A percentile compares a stretch with the other conserved stretches of the same genome.
Evolutionary conservation across 2,797 vertebrate species (phyloP).

Genomic region (Bovichtus diacanthus): DNA sequence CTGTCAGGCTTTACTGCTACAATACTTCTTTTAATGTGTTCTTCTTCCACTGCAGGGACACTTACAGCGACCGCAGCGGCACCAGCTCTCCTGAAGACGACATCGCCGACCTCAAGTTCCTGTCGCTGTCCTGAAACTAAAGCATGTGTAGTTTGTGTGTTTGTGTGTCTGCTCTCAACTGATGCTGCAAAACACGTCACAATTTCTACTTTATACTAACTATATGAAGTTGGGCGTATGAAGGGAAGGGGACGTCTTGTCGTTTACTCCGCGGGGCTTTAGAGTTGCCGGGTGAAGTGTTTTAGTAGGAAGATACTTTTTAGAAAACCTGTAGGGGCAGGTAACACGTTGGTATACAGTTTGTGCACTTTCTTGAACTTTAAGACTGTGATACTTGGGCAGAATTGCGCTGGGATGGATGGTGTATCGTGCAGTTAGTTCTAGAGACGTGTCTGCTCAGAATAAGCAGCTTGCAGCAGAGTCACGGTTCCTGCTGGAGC

Average conservation of each 20-base stretch:
- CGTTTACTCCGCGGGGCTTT: too few relatives aligned
- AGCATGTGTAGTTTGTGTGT: too few relatives aligned
- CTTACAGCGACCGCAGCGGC: conserved; percentile 92
- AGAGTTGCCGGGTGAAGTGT: too few relatives aligned
- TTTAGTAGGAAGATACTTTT: too few relatives aligned
- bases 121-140: conserved; percentile 80
- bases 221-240: too few relatives aligned
- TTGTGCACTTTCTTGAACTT: neutral
- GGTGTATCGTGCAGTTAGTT: neutral
- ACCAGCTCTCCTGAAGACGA: conserved; percentile 93
- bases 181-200: too few relatives aligned
- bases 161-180: too few relatives aligned
- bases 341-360: neutral
- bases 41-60: conserved; percentile 86
- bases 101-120: conserved; percentile 90
- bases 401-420: neutral
- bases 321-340: too few relatives aligned
- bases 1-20: conserved; percentile 1
- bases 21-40: conserved; percentile 17
- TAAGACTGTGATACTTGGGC: neutral
- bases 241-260: too few relatives aligned
- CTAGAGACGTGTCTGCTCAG: neutral
- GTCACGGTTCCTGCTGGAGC: neutral
- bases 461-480: neutral
- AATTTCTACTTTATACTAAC: too few relatives aligned